Percentiles rank a stretch among this genome's conserved stretches.
Evolutionary conservation across 2,888 invertebrate genomes (phyloP).

Genomic region (Tuberolachnus salignus): DNA sequence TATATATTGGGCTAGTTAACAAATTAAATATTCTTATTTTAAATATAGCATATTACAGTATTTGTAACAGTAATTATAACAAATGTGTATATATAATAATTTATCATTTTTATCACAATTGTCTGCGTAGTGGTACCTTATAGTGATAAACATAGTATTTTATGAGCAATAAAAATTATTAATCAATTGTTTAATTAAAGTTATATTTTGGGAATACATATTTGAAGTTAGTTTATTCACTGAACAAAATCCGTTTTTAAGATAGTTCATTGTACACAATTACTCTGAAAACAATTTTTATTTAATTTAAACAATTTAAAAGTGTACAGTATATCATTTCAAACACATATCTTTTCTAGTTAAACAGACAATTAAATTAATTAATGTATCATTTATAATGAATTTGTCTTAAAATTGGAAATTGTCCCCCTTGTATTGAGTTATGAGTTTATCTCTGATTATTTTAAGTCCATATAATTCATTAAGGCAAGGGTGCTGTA

Average conservation of each 20-base stretch:
- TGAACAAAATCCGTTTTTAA: slow-evolving; percentile 30
- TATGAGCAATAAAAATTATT: slow-evolving; percentile 16
- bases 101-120: slow-evolving; percentile 34
- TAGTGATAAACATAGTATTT: slow-evolving; percentile 13
- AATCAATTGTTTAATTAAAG: slow-evolving; percentile 29
- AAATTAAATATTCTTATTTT: slow-evolving; percentile 5
- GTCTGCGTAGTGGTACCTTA: slow-evolving; percentile 6
- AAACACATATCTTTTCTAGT: slow-evolving; percentile 28
- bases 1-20: slow-evolving; percentile 4
- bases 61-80: slow-evolving; percentile 1
- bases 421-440: slow-evolving; percentile 34
- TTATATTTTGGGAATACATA: slow-evolving; percentile 6
- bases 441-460: slow-evolving; percentile 1
- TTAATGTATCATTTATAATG: not conserved
- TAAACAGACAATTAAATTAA: not conserved
- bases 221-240: slow-evolving; percentile 12
- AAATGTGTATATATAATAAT: slow-evolving; percentile 14
- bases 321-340: not conserved
- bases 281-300: not conserved
- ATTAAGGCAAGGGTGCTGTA: slow-evolving; percentile 40
- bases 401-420: slow-evolving; percentile 42
- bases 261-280: not conserved
- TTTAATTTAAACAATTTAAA: not conserved
- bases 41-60: not conserved
- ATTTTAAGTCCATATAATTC: slow-evolving; percentile 32